Base-by-base conservation (phyloP, 2,888 invertebrate genomes). In the Capitulum mitella region DNA sequence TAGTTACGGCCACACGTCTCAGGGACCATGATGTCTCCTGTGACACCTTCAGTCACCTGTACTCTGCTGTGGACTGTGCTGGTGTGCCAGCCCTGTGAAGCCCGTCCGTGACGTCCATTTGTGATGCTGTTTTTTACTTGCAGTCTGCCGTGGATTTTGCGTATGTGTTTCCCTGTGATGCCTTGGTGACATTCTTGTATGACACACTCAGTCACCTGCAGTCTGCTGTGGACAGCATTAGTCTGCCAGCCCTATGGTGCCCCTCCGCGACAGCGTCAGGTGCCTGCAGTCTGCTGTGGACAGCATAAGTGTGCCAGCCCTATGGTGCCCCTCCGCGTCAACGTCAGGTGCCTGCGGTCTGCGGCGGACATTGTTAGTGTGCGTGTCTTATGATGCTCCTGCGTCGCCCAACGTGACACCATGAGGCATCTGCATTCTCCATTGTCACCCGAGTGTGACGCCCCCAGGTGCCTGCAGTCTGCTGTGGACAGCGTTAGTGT, bases 401-500 rank as follows among this genome's bases (percentile, higher is more conserved):
- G 19, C 19, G 51, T 22, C n/a, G n/a, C n/a, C n/a, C n/a, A n/a
- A n/a, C n/a, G n/a, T n/a, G 22, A 16, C 14, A 51, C 19, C 19
- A 10, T n/a, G n/a, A 58, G 58, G 58, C 29, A 29, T 6, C 58
- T 58, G 58, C 29, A 29, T n/a, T 14, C 58, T 58, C 34, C 19
- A 3, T 16, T 34, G 34, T 12, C 16, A 26, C 34, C 1, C 16
- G 32, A 3, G 22, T 64, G 58, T 61, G 58, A 64, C 64, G 19
- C 26, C 37, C 16, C 3, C 82, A 87, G 96, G 97, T 16, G 88
- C 96, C 78, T 93, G 92, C 83, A 91, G 91, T 81, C 90, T 97
- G 84, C 88, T 96, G 82, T 97, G 97, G 97, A 92, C 92, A 78
- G 92, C 94, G 78, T 93, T 95, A 84, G 87, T 97, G n/a, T 92